Conservation (phyloP, 2,797 vertebrate genomes). For the Lutra lutra region DNA sequence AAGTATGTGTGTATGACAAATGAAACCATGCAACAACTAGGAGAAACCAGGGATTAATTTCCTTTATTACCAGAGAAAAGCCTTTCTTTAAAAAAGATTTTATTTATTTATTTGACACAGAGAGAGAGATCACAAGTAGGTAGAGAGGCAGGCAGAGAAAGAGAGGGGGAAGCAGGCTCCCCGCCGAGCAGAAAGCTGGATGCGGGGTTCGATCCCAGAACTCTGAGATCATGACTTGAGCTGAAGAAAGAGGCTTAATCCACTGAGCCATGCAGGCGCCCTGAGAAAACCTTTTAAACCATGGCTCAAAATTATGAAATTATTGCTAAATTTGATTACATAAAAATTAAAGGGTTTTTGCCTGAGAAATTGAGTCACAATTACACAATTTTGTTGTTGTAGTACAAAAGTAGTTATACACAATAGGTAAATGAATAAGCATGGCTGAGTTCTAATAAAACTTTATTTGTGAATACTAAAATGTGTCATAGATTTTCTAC, state of each 20-base stretch:
- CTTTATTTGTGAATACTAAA: constrained; percentile 34
- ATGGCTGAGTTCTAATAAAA: not conserved
- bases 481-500: constrained; percentile 8
- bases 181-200: too few species aligned
- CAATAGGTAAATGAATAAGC: constrained; percentile 12
- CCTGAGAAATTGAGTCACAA: not conserved
- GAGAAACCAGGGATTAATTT: not conserved
- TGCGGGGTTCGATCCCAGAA: too few species aligned
- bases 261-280: too few species aligned
- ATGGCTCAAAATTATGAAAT: constrained; percentile 34
- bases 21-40: not conserved
- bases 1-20: not conserved
- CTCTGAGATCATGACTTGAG: too few species aligned
- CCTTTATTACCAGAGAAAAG: constrained; percentile 15
- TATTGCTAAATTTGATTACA: constrained; percentile 42
- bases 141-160: too few species aligned
- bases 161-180: too few species aligned
- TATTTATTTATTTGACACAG: too few species aligned
- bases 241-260: too few species aligned
- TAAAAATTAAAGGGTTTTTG: constrained; percentile 35
- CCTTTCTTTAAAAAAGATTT: not conserved
- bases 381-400: not conserved
- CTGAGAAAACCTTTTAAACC: not conserved
- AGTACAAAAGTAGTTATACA: not conserved
- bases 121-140: too few species aligned